phyloP scores from a whole-genome alignment of 2,113 vertebrate genomes.

The Psephotus haematonotus region DNA sequence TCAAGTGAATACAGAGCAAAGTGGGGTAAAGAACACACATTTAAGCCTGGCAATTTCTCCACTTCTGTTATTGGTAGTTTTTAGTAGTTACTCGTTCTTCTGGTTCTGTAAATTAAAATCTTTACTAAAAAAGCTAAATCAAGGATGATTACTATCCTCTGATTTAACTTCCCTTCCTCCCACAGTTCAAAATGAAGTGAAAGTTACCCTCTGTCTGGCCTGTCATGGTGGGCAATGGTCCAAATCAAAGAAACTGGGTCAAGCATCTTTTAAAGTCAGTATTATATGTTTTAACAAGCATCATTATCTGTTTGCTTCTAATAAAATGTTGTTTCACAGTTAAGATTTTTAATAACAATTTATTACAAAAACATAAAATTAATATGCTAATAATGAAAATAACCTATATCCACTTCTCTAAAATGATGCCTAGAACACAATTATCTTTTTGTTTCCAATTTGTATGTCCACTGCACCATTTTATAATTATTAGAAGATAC shows the following conservation, averaged over 20 bases:
- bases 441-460: constrained; percentile 1
- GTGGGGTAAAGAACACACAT: neutral
- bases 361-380: neutral
- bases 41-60: neutral
- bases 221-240: constrained; percentile 37
- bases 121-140: constrained; percentile 16
- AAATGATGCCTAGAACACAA: neutral
- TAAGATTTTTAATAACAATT: neutral
- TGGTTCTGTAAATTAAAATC: constrained; percentile 16
- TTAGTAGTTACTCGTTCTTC: neutral
- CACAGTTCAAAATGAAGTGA: constrained; percentile 26
- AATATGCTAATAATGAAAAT: neutral
- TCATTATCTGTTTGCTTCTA: constrained; percentile 13
- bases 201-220: constrained; percentile 22
- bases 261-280: constrained; percentile 40
- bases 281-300: neutral
- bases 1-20: neutral
- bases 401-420: neutral
- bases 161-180: constrained; percentile 23
- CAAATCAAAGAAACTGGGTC: constrained; percentile 61
- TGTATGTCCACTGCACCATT: constrained; percentile 29
- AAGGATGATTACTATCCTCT: constrained; percentile 17
- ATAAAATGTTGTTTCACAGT: neutral
- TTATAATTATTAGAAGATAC: constrained; percentile 66
- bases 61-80: neutral